Evolutionary conservation across 1,140 invertebrate species (phyloP).

Genomic region (Ladona fulva): DNA sequence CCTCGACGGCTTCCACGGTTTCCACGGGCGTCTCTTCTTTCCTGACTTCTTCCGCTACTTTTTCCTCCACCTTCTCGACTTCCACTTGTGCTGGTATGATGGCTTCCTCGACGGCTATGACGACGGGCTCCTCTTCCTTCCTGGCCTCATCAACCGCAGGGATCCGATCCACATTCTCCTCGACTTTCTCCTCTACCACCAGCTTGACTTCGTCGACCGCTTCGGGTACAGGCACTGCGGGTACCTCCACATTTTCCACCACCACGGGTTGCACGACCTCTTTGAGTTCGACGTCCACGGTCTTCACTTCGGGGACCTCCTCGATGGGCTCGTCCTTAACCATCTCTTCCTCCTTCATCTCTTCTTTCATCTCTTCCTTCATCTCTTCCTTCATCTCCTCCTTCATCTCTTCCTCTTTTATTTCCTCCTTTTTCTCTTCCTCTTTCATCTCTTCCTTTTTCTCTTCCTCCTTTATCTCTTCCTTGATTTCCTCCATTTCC

Average conservation of each 20-base stretch:
- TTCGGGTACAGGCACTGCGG: no score
- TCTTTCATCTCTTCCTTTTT: background rate
- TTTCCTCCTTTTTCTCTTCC: background rate
- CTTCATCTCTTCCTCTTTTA: background rate
- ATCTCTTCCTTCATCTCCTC: background rate
- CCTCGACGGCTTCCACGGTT: background rate
- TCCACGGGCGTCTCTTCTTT: background rate
- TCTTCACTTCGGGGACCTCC: no score
- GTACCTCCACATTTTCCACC: no score
- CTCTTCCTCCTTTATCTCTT: background rate
- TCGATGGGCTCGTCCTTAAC: background rate
- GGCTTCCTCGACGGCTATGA: background rate
- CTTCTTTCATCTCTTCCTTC: background rate
- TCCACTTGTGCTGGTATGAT: background rate
- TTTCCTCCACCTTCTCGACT: background rate
- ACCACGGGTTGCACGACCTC: no score
- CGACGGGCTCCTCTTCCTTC: background rate
- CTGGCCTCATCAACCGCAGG: background rate
- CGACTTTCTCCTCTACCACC: background rate
- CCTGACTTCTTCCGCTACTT: background rate
- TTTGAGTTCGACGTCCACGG: no score
- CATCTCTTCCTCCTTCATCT: background rate
- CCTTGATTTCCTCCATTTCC: background rate
- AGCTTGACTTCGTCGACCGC: no score
- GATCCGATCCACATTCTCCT: background rate